Conservation (phyloP, 1,140 invertebrate species). For the Anastrepha ludens region DNA sequence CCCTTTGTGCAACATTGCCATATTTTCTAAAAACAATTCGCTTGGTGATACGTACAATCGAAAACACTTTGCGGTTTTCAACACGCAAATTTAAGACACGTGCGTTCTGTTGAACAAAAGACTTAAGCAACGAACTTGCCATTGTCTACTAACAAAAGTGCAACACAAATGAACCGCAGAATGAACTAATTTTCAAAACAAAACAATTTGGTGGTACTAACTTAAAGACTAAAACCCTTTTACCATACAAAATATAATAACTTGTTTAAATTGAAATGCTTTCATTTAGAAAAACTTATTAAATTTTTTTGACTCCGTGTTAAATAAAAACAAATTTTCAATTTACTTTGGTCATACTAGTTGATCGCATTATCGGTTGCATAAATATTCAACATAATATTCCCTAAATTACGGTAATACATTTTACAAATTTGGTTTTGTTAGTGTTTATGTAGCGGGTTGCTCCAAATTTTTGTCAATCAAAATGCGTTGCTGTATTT, state of each 20-base stretch:
- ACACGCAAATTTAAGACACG: background rate
- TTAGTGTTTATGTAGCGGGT: background rate
- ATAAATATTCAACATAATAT: conserved; percentile 8
- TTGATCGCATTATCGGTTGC: background rate
- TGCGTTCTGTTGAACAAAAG: background rate
- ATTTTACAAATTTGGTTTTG: background rate
- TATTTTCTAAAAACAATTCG: background rate
- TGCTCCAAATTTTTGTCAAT: conserved; percentile 5
- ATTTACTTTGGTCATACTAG: background rate
- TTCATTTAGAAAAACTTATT: background rate
- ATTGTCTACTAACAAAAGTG: background rate
- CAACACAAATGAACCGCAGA: background rate
- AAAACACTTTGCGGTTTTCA: background rate
- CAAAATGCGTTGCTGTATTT: background rate
- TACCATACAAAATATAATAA: background rate
- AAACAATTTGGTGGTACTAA: background rate
- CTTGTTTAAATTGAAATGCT: background rate
- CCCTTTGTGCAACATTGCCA: background rate
- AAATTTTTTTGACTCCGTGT: background rate
- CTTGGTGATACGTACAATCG: background rate
- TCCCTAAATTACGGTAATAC: background rate
- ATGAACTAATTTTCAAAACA: background rate
- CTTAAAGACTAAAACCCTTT: background rate
- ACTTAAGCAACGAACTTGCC: background rate
- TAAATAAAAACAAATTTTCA: background rate